Conservation (phyloP, 1,140 invertebrate genomes). For the Vanessa atalanta region DNA sequence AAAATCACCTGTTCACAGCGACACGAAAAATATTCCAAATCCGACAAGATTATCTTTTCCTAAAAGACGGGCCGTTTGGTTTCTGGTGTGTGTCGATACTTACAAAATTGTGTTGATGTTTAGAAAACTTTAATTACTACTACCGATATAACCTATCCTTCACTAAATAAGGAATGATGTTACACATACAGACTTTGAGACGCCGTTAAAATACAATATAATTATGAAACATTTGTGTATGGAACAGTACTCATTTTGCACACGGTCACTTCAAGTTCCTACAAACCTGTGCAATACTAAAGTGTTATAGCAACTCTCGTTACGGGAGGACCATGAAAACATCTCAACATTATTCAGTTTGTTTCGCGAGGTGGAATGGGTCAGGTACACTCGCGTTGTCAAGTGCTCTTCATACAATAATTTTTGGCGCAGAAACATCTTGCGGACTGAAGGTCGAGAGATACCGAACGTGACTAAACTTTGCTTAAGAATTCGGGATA, state of each 20-base stretch:
- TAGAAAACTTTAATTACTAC: too few species aligned
- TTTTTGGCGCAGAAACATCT: conserved; percentile 44
- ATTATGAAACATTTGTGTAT: not conserved
- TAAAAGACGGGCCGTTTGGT: too few species aligned
- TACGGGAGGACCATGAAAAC: conserved; percentile 12
- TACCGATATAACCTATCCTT: too few species aligned
- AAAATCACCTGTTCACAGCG: too few species aligned
- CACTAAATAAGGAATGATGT: too few species aligned
- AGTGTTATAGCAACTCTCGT: conserved; percentile 1
- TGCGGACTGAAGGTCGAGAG: conserved; percentile 37
- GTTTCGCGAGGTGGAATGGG: conserved; percentile 34
- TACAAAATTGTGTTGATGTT: too few species aligned
- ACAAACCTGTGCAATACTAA: not conserved
- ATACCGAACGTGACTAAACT: conserved; percentile 41
- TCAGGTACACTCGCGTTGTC: conserved; percentile 38
- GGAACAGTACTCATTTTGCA: conserved; percentile 5
- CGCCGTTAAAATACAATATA: not conserved
- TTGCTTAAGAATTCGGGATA: conserved; percentile 34
- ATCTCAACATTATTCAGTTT: conserved; percentile 29
- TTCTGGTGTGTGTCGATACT: too few species aligned
- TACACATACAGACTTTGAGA: too few species aligned
- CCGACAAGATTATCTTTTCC: too few species aligned
- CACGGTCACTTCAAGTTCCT: conserved; percentile 2
- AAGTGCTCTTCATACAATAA: conserved; percentile 42
- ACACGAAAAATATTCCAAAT: too few species aligned